Conservation (phyloP, 2,113 vertebrate genomes). For the Passerina amoena region DNA sequence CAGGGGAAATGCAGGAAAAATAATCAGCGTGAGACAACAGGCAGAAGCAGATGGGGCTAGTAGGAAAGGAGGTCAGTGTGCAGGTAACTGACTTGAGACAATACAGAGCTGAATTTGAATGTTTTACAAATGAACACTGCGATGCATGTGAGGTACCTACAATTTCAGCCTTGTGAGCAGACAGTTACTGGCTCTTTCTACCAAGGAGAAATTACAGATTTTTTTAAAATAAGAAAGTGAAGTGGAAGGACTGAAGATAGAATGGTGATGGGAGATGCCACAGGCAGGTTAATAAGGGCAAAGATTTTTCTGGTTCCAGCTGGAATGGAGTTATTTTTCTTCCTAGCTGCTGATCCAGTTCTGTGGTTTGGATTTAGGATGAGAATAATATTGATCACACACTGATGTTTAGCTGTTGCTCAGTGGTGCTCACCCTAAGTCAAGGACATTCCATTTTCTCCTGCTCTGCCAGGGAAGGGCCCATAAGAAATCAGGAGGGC, state of each 20-base stretch:
- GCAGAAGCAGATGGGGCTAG: not conserved
- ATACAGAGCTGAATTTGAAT: not conserved
- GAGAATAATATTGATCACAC: not conserved
- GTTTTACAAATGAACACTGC: not conserved
- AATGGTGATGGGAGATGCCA: not conserved
- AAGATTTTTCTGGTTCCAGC: not conserved
- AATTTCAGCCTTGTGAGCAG: not conserved
- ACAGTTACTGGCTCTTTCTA: not conserved
- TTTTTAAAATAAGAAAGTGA: not conserved
- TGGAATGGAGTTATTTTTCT: not conserved
- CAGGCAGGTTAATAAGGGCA: not conserved
- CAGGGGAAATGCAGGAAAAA: rapidly evolving
- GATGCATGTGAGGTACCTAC: not conserved
- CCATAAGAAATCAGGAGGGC: not conserved
- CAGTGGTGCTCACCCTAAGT: not conserved
- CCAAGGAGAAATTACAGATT: not conserved
- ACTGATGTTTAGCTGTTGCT: not conserved
- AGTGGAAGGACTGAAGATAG: not conserved
- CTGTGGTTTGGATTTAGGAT: not conserved
- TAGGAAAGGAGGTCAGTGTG: not conserved
- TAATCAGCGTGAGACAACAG: not conserved
- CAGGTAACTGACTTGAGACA: not conserved
- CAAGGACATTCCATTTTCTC: not conserved
- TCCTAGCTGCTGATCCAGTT: not conserved
- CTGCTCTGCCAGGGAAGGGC: not conserved